These are phyloP conservation scores for Pipistrellus pygmaeus DNA, from an alignment of 2,797 vertebrate species.

Conservation along the genomic window DNA sequence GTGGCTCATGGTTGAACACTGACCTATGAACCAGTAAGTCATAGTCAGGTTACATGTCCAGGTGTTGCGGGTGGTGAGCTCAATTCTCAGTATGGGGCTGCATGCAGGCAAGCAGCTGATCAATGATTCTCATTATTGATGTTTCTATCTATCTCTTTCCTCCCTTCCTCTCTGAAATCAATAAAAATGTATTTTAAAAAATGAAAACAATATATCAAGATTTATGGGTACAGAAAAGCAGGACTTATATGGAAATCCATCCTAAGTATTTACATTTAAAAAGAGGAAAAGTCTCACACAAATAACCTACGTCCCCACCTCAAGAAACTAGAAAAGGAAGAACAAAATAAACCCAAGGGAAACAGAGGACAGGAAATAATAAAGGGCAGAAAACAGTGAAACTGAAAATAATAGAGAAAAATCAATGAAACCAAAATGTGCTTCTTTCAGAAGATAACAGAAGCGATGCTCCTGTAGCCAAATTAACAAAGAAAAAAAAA, in stretches of 20 bases:
- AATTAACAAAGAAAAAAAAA: background rate
- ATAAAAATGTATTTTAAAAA: background rate
- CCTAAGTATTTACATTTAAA: background rate
- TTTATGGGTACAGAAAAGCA: slow-evolving; percentile 3
- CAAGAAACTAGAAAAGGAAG: slow-evolving; percentile 17
- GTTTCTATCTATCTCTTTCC: too few species aligned
- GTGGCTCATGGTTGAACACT: background rate
- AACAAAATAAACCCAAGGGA: slow-evolving; percentile 34
- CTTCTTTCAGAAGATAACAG: background rate
- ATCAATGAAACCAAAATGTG: background rate
- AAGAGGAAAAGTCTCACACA: background rate
- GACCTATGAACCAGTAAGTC: background rate
- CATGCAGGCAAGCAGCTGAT: too few species aligned
- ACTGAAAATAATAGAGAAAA: background rate
- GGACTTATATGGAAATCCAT: background rate
- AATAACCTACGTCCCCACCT: background rate
- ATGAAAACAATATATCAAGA: slow-evolving; percentile 12
- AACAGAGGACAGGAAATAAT: background rate
- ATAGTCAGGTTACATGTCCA: too few species aligned
- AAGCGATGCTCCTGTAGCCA: slow-evolving; percentile 12
- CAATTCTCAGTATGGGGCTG: too few species aligned
- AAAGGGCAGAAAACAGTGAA: background rate
- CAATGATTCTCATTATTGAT: too few species aligned
- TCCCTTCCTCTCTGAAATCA: too few species aligned
- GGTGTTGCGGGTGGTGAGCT: too few species aligned